Conservation (phyloP, 2,113 vertebrate genomes). For the Arenaria interpres region DNA sequence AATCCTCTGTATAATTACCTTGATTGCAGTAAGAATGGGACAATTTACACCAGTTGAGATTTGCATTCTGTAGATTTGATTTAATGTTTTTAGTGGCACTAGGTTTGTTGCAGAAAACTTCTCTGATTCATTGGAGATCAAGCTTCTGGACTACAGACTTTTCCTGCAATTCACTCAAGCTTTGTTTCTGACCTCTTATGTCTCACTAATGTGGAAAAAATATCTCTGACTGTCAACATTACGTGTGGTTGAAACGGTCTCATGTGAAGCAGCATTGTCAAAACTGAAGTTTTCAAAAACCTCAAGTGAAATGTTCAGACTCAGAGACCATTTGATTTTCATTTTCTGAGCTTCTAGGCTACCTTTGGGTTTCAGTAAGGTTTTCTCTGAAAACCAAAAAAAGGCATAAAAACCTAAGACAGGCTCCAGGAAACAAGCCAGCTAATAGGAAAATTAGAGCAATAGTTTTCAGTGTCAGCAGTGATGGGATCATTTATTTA, state of each 20-base stretch:
- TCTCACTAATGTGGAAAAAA: background rate
- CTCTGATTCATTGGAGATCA: background rate
- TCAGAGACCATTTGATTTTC: background rate
- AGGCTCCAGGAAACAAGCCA: background rate
- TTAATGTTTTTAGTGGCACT: background rate
- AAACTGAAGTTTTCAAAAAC: background rate
- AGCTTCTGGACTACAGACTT: background rate
- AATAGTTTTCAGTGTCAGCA: background rate
- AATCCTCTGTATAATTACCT: background rate
- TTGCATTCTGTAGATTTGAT: background rate
- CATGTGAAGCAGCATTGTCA: background rate
- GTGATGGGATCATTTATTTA: background rate
- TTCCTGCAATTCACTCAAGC: background rate
- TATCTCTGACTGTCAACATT: background rate
- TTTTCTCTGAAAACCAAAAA: background rate
- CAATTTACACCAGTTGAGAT: background rate
- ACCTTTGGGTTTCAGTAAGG: background rate
- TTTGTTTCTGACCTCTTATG: background rate
- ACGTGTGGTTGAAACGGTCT: background rate
- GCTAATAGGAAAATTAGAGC: background rate
- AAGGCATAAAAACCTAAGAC: fast-evolving
- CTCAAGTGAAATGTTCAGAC: background rate
- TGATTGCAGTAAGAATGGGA: background rate
- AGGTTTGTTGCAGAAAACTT: background rate
- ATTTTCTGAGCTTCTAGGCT: background rate